Percentiles rank a stretch among this genome's conserved stretches.
These are phyloP conservation scores for Phania funesta DNA, from an alignment of 2,888 invertebrate species.

Conservation along the genomic window DNA sequence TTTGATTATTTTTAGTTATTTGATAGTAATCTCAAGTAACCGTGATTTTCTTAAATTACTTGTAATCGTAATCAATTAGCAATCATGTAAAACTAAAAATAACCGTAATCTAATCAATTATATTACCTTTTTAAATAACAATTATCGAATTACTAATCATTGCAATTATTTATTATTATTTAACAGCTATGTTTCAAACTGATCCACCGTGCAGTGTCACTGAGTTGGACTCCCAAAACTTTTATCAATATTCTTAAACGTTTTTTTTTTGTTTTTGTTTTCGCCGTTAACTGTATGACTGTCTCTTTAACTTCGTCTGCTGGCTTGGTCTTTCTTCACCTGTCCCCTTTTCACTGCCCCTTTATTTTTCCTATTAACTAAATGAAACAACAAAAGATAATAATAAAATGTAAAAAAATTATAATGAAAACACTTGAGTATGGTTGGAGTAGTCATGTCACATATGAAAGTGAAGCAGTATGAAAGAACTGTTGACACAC, in stretches of 20 bases:
- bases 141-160: no score
- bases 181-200: background rate
- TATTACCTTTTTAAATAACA: no score
- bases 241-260: constrained; percentile 44
- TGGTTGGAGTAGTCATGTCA: constrained; percentile 58
- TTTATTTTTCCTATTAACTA: background rate
- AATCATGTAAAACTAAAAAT: no score
- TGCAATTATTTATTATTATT: no score
- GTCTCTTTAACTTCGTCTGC: constrained; percentile 19
- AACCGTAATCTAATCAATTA: no score
- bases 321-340: constrained; percentile 30
- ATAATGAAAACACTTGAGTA: constrained; percentile 23
- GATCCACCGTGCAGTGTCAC: constrained; percentile 23
- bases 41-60: no score
- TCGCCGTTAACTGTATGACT: constrained; percentile 38
- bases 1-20: no score
- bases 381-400: background rate
- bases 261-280: constrained; percentile 25
- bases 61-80: no score
- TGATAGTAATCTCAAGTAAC: no score
- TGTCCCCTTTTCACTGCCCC: background rate
- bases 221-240: constrained; percentile 6
- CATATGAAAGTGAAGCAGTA: constrained; percentile 66
- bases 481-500: constrained; percentile 41
- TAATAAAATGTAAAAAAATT: background rate